phyloP scores from a whole-genome alignment of 2,888 invertebrate genomes.

The Parascotia fuliginaria region DNA sequence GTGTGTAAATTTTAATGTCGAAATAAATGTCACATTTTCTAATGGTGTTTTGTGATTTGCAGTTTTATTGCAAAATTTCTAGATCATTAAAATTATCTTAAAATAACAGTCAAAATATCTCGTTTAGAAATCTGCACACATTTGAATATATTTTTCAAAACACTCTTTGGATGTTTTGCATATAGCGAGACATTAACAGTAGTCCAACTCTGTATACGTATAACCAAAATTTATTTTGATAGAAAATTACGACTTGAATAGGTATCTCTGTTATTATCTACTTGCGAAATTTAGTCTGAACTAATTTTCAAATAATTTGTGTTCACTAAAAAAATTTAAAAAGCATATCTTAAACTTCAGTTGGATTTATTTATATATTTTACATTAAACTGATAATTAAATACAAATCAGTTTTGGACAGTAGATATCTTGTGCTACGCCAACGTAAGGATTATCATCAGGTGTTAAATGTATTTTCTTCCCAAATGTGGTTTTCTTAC shows the following conservation, averaged over 20 bases:
- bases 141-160: conserved; percentile 35
- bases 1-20: conserved; percentile 37
- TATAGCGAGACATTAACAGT: conserved; percentile 4
- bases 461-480: too few relatives aligned
- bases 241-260: neutral
- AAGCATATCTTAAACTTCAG: too few relatives aligned
- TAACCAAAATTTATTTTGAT: neutral
- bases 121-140: conserved; percentile 38
- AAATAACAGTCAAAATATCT: conserved; percentile 27
- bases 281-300: neutral
- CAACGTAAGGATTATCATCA: too few relatives aligned
- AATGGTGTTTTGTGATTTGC: conserved; percentile 39
- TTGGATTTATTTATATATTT: too few relatives aligned
- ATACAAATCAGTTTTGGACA: too few relatives aligned
- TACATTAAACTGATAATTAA: too few relatives aligned
- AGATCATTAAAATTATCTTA: conserved; percentile 39
- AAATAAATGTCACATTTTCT: conserved; percentile 42
- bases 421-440: too few relatives aligned
- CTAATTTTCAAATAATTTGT: neutral
- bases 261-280: neutral
- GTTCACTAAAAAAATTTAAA: too few relatives aligned
- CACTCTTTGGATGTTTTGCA: conserved; percentile 7
- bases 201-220: conserved; percentile 12
- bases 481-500: too few relatives aligned
- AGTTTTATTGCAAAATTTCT: conserved; percentile 42